These are phyloP conservation scores for Creontiades dilutus DNA, from an alignment of 2,888 invertebrate species.

Conservation along the genomic window DNA sequence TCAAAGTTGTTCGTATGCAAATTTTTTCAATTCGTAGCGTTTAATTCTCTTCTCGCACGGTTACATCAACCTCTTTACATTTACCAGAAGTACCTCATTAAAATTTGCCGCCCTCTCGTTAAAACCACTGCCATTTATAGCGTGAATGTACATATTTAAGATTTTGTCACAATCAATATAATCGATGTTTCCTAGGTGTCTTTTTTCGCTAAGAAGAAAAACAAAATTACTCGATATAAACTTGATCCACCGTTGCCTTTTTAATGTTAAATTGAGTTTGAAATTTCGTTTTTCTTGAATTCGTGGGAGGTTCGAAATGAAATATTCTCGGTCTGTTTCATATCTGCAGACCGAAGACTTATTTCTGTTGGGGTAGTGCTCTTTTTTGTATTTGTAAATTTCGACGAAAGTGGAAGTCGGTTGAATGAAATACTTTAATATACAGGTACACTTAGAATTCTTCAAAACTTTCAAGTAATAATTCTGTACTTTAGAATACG, in stretches of 20 bases:
- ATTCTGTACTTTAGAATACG: neutral
- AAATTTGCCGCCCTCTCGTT: constrained; percentile 50
- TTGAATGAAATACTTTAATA: neutral
- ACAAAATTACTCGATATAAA: neutral
- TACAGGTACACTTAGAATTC: neutral
- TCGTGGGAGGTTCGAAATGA: neutral
- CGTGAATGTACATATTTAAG: neutral
- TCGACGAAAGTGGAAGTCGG: neutral
- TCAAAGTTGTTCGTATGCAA: neutral
- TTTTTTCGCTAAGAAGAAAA: neutral
- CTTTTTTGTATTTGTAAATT: neutral
- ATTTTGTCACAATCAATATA: constrained; percentile 18
- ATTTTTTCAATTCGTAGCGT: neutral
- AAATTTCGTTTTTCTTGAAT: neutral
- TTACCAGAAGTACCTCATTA: constrained; percentile 40
- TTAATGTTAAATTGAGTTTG: neutral
- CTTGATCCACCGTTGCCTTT: constrained; percentile 22
- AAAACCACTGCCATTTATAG: constrained; percentile 58
- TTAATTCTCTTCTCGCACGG: neutral
- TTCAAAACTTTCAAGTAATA: neutral
- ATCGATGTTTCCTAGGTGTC: constrained; percentile 24
- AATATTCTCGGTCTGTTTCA: constrained; percentile 41
- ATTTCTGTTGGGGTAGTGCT: neutral
- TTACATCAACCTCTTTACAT: neutral
- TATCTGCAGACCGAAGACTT: constrained; percentile 35